These are phyloP conservation scores for Harlomillsia oculata DNA, from an alignment of 1,140 invertebrate species.

Conservation along the genomic window DNA sequence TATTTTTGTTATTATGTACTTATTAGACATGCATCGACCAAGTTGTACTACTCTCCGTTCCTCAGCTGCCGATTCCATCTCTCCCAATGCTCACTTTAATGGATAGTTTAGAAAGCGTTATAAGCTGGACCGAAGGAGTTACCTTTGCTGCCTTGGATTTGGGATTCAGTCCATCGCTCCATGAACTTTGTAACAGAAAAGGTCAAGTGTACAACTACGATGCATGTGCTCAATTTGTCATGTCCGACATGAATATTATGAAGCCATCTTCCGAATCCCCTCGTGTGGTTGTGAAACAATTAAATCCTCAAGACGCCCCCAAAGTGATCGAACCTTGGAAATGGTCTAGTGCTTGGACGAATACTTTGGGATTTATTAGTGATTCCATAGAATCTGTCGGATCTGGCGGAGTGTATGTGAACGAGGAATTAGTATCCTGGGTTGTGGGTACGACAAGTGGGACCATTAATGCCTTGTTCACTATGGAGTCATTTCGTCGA, in stretches of 20 bases:
- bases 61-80: too few species aligned
- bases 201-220: not conserved
- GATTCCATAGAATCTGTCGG: not conserved
- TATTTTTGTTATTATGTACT: not conserved
- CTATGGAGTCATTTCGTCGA: not conserved
- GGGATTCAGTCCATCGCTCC: not conserved
- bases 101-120: not conserved
- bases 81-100: not conserved
- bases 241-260: not conserved
- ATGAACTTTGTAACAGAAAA: not conserved
- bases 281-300: not conserved
- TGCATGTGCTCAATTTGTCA: not conserved
- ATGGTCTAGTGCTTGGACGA: not conserved
- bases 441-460: not conserved
- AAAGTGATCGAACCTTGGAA: not conserved
- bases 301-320: not conserved
- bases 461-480: not conserved
- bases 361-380: not conserved
- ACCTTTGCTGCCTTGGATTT: not conserved
- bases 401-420: not conserved
- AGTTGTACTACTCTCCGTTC: not conserved
- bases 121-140: not conserved
- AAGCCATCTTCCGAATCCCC: not conserved
- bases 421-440: not conserved
- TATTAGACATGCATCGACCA: too few species aligned